phyloP scores from a whole-genome alignment of 2,113 vertebrate genomes.

The Malaclemys terrapin region DNA sequence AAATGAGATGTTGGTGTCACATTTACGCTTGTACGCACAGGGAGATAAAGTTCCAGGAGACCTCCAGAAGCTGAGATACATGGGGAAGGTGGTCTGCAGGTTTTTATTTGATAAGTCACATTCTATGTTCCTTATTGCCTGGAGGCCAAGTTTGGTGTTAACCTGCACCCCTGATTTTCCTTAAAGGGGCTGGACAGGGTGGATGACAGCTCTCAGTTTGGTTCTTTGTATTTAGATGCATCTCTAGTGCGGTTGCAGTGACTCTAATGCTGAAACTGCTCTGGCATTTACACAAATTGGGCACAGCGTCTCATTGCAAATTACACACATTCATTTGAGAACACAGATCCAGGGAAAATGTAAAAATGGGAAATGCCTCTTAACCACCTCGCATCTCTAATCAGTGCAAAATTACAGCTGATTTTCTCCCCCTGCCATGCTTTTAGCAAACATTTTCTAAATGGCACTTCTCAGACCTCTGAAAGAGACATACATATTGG shows the following conservation, averaged over 20 bases:
- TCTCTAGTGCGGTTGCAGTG: not conserved
- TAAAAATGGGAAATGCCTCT: not conserved
- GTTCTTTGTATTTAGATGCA: not conserved
- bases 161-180: not conserved
- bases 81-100: not conserved
- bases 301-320: not conserved
- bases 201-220: not conserved
- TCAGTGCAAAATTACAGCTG: not conserved
- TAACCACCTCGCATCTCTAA: not conserved
- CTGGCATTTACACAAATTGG: not conserved
- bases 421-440: not conserved
- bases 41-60: not conserved
- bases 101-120: not conserved
- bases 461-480: not conserved
- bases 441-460: constrained; percentile 47
- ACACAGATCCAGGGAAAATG: not conserved
- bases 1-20: not conserved
- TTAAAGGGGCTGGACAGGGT: not conserved
- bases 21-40: not conserved
- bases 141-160: not conserved
- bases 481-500: not conserved
- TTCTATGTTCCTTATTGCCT: not conserved
- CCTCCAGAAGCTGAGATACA: not conserved
- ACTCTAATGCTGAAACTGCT: not conserved
- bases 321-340: not conserved